Conservation (phyloP, 2,113 vertebrate genomes). For the Rhabdomys dilectus region DNA sequence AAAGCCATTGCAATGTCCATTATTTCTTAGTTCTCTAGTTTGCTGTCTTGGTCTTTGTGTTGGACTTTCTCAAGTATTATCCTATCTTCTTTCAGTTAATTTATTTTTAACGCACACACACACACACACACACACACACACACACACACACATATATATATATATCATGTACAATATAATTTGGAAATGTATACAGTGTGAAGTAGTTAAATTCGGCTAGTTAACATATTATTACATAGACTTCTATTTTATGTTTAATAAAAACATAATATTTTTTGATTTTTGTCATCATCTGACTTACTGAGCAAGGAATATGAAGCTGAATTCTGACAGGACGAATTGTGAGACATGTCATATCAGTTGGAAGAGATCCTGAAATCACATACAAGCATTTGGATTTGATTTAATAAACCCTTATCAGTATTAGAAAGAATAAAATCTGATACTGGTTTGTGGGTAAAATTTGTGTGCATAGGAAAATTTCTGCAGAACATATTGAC, state of each 20-base stretch:
- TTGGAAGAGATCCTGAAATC: slow-evolving; percentile 9
- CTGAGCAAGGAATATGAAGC: not conserved
- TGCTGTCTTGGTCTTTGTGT: not conserved
- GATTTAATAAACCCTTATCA: slow-evolving; percentile 2
- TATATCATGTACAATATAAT: not conserved
- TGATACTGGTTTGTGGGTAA: not conserved
- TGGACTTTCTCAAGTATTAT: not conserved
- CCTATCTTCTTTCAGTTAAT: not conserved
- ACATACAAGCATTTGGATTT: not conserved
- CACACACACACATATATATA: too few species aligned
- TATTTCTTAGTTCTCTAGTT: not conserved
- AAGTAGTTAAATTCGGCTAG: not conserved
- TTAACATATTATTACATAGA: not conserved
- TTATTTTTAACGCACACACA: too few species aligned
- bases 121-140: too few species aligned
- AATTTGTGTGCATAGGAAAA: not conserved
- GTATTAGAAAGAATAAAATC: not conserved
- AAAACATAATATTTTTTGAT: not conserved
- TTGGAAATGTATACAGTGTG: not conserved
- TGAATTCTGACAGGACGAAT: slow-evolving; percentile 10
- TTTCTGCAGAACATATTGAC: not conserved
- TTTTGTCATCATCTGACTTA: not conserved
- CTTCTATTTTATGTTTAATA: not conserved
- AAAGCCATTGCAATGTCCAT: not conserved
- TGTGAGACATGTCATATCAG: not conserved